Evolutionary conservation across 2,113 vertebrate genomes (phyloP).

Genomic region (Petroica traversi): DNA sequence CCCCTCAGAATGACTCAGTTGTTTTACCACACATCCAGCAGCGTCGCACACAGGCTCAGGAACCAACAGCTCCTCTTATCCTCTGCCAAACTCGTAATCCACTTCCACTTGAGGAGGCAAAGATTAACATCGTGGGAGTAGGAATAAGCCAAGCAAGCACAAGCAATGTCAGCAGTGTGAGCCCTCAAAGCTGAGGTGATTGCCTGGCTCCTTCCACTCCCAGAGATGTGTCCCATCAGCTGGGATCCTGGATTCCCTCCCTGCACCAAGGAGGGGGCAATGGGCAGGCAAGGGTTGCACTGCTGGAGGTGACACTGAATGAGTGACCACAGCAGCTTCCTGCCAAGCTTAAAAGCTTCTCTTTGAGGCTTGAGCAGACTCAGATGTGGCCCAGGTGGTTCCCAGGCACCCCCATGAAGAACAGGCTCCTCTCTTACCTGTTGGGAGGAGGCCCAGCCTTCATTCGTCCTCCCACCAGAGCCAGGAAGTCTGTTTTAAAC

Average conservation of each 20-base stretch:
- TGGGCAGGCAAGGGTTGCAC: background rate
- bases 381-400: background rate
- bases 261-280: background rate
- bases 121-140: slow-evolving; percentile 21
- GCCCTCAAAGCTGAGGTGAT: background rate
- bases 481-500: slow-evolving; percentile 67
- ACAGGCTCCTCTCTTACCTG: slow-evolving; percentile 10
- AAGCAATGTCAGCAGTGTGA: background rate
- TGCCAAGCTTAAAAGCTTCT: background rate
- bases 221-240: background rate
- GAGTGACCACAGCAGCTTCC: background rate
- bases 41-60: background rate
- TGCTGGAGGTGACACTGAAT: background rate
- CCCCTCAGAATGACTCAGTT: background rate
- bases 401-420: background rate
- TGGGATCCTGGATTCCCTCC: background rate
- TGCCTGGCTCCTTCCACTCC: background rate
- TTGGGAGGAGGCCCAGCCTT: slow-evolving; percentile 67
- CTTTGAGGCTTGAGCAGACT: background rate
- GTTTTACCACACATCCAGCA: background rate
- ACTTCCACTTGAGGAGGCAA: background rate
- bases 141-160: slow-evolving; percentile 14
- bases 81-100: slow-evolving; percentile 14
- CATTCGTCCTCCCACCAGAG: slow-evolving; percentile 58
- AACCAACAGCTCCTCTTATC: slow-evolving; percentile 31